phyloP scores from a whole-genome alignment of 2,888 invertebrate species.

The Lagria hirta region DNA sequence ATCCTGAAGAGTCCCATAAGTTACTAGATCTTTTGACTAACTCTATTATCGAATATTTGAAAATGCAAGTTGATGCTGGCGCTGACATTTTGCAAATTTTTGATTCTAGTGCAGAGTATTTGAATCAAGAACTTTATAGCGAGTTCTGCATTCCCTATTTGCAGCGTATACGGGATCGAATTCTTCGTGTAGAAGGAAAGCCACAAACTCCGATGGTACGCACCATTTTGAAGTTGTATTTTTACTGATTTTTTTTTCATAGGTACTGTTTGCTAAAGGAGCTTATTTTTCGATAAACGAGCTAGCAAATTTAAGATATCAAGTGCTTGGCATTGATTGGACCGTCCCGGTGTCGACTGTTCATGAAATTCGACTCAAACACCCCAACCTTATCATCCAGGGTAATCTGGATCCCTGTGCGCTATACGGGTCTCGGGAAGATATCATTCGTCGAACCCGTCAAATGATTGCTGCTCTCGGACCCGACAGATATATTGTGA shows the following conservation, averaged over 20 bases:
- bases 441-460: conserved; percentile 64
- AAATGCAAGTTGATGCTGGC: conserved; percentile 83
- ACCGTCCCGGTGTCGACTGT: conserved; percentile 82
- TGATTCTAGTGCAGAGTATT: conserved; percentile 92
- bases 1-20: conserved; percentile 74
- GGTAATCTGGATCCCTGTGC: conserved; percentile 96
- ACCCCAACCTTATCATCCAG: conserved; percentile 81
- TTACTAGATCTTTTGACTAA: conserved; percentile 77
- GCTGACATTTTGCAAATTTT: conserved; percentile 91
- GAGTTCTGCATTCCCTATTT: conserved; percentile 71
- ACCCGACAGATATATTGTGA: conserved; percentile 85
- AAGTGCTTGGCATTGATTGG: conserved; percentile 95
- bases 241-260: conserved; percentile 41
- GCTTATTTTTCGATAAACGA: conserved; percentile 83
- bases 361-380: conserved; percentile 59
- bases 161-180: conserved; percentile 70
- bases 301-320: conserved; percentile 75
- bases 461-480: conserved; percentile 86
- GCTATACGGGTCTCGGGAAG: conserved; percentile 71
- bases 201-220: conserved; percentile 85
- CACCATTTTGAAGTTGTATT: conserved; percentile 31
- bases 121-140: conserved; percentile 76
- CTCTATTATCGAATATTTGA: conserved; percentile 83
- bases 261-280: conserved; percentile 93
- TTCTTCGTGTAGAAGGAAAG: conserved; percentile 66